Conservation (phyloP, 1,140 invertebrate genomes). For the Drosophila subobscura region DNA sequence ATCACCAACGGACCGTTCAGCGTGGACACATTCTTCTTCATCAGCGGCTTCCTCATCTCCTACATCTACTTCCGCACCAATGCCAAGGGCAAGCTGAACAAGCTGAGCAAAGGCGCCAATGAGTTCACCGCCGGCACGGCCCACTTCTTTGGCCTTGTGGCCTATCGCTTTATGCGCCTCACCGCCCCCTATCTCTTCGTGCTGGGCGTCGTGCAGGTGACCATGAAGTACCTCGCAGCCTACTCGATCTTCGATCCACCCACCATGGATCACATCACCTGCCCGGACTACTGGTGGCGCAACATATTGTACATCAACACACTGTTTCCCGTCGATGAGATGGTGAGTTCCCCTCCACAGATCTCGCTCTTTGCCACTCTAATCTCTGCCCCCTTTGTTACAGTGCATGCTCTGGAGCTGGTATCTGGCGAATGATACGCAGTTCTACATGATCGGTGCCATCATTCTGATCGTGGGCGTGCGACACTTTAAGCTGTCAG, state of each 20-base stretch:
- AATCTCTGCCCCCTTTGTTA: conserved; percentile 50
- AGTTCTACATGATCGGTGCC: conserved; percentile 92
- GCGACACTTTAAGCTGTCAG: conserved; percentile 90
- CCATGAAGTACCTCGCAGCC: conserved; percentile 91
- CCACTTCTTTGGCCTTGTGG: conserved; percentile 91
- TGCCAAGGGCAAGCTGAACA: conserved; percentile 90
- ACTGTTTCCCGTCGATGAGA: conserved; percentile 92
- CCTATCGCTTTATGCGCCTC: conserved; percentile 91
- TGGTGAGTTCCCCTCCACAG: conserved; percentile 86
- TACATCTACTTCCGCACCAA: conserved; percentile 93
- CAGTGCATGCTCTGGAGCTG: conserved; percentile 95
- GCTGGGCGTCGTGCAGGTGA: conserved; percentile 90
- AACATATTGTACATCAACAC: conserved; percentile 94
- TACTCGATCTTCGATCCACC: conserved; percentile 93
- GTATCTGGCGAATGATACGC: conserved; percentile 94
- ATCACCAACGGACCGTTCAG: conserved; percentile 94
- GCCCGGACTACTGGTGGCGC: conserved; percentile 93
- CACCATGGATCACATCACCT: conserved; percentile 91
- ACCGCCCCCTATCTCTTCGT: conserved; percentile 93
- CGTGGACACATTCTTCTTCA: conserved; percentile 96
- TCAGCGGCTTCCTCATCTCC: conserved; percentile 90
- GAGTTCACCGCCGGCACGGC: conserved; percentile 88
- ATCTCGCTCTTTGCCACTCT: not conserved
- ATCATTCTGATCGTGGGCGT: conserved; percentile 90
- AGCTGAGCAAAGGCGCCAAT: conserved; percentile 88